Conservation (phyloP, 1,140 invertebrate genomes). For the Argopecten irradians region DNA sequence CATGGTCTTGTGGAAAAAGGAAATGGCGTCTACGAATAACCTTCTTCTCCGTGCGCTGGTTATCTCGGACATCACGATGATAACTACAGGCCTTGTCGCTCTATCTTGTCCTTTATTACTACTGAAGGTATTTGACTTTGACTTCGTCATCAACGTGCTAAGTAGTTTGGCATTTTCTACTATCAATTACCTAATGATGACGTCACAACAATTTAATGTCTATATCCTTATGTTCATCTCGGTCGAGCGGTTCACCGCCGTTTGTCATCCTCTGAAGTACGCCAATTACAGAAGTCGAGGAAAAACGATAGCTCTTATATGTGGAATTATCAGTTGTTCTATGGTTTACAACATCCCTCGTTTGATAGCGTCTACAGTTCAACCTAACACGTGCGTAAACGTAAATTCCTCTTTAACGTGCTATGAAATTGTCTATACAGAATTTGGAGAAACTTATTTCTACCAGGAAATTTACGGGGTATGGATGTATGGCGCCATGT, state of each 20-base stretch:
- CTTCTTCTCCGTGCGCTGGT: not conserved
- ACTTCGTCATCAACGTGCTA: not conserved
- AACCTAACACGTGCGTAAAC: not conserved
- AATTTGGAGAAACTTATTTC: not conserved
- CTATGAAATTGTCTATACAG: not conserved
- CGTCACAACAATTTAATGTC: not conserved
- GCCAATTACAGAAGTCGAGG: not conserved
- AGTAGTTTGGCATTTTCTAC: not conserved
- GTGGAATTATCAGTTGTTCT: not conserved
- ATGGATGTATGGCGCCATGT: not conserved
- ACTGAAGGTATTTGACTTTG: not conserved
- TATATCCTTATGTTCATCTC: not conserved
- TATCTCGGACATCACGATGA: not conserved
- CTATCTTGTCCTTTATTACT: not conserved
- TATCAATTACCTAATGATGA: not conserved
- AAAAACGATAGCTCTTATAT: not conserved
- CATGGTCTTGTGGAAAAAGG: not conserved
- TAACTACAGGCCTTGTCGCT: not conserved
- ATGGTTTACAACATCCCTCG: not conserved
- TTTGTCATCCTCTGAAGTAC: not conserved
- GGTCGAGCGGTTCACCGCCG: not conserved
- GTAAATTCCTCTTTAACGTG: not conserved
- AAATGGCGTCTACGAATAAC: not conserved
- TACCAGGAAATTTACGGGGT: not conserved
- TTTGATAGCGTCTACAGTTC: not conserved